Evolutionary conservation across 53 echinoderm and acorn worm species (phyloP), one percentile per base, ranked within the genome.

Genomic region (Luidia sarsii): DNA sequence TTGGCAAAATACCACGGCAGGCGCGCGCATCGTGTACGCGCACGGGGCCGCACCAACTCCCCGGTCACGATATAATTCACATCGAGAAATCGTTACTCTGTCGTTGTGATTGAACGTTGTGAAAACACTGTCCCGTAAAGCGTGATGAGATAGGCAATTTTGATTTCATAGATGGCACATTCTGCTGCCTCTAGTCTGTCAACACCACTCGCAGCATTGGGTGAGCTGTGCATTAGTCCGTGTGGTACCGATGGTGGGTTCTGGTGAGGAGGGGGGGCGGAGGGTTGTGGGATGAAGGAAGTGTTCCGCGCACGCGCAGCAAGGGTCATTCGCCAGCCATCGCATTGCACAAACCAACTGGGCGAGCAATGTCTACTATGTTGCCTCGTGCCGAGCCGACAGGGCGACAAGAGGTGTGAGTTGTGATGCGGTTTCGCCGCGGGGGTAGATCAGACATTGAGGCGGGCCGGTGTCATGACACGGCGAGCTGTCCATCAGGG

Each of bases 31-130:
- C 54, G 45, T n/a, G n/a, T n/a, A n/a, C n/a, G n/a, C n/a, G n/a
- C n/a, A n/a, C n/a, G n/a, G n/a, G n/a, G n/a, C n/a, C n/a, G n/a
- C n/a, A n/a, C n/a, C n/a, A n/a, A n/a, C n/a, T n/a, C n/a, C n/a
- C n/a, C n/a, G n/a, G n/a, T n/a, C n/a, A n/a, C n/a, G n/a, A n/a
- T n/a, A n/a, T n/a, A n/a, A n/a, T n/a, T n/a, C n/a, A n/a, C n/a
- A n/a, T n/a, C n/a, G n/a, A 23, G 55, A 74, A 41, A 74, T 61
- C 77, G 45, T 21, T 39, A 77, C 43, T 46, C 43, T 45, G 61
- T 32, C 45, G 30, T 57, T 77, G 43, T 77, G 77, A 77, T 61
- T 57, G 60, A 45, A 77, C 77, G 45, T 60, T 59, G 77, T 61
- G 19, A 60, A 46, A 77, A 48, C 30, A 77, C 46, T 60, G 41